Base-by-base conservation (phyloP, 2,888 invertebrate species). In the Adineta ricciae region DNA sequence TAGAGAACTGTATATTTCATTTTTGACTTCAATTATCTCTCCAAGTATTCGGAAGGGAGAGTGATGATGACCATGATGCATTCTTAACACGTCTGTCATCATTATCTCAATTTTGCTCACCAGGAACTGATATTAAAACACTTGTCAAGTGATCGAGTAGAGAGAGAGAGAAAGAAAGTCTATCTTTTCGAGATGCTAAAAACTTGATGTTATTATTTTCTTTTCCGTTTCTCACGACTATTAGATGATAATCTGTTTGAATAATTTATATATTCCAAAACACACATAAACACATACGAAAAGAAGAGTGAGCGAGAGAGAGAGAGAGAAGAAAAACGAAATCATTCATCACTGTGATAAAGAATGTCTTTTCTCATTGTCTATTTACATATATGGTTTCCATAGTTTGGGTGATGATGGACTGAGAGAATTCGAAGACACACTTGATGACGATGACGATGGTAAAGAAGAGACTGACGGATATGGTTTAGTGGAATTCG, bases 201-300 rank as follows among this genome's bases (percentile, higher is more conserved):
- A 64, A 64, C 50, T 50, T 46, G 27, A 27, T 56, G 27, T 27
- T 64, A 27, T 32, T 64, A 64, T 64, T 64, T 64, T 64, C 24
- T 64, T 64, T 64, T 27, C 16, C 64, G 32, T 78, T 78, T 78
- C 73, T 41, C 73, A 78, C 73, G 73, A 78, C 41, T 78, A 78
- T 78, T 41, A 41, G 73, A 78, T 78, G 73, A 78, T 78, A 36
- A 78, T 78, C 73, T 64, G 64, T 64, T 64, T 64, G 64, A 64
- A 64, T 64, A 64, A 64, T 64, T 64, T 64, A 64, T 64, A 64
- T 64, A 64, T 64, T 32, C 64, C 27, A 32, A 64, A 32, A 64
- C 32, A 64, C 64, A 64, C 64, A 64, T 32, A 64, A 11, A 64
- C 50, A 50, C 19, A 50, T 50, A 50, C 50, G 19, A 50, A 50